Conservation (phyloP, 2,888 invertebrate species). For the Eurytoma californica region DNA sequence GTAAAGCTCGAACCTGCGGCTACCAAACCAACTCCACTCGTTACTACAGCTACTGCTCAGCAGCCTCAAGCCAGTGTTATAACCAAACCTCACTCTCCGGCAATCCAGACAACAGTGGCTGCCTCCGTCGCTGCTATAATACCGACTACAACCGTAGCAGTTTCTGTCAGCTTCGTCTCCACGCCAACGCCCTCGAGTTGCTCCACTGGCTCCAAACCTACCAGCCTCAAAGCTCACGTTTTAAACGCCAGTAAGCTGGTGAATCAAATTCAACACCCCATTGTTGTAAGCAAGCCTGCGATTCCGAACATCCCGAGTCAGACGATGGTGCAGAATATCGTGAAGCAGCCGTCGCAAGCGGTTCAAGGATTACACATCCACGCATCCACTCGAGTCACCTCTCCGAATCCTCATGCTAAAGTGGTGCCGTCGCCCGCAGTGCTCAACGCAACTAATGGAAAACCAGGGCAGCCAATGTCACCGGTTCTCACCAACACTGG, state of each 20-base stretch:
- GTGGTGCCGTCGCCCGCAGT: conserved; percentile 57
- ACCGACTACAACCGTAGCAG: conserved; percentile 54
- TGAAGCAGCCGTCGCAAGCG: conserved; percentile 67
- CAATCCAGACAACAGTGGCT: conserved; percentile 59
- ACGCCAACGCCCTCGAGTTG: conserved; percentile 33
- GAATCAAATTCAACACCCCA: conserved; percentile 62
- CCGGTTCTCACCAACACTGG: conserved; percentile 69
- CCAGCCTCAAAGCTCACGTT: conserved; percentile 81
- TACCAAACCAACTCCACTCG: conserved; percentile 54
- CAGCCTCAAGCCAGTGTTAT: conserved; percentile 67
- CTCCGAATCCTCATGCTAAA: conserved; percentile 69
- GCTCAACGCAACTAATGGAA: conserved; percentile 62
- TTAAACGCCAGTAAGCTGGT: conserved; percentile 70
- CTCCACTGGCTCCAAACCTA: conserved; percentile 72
- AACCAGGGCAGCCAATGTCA: conserved; percentile 71
- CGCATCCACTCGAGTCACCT: conserved; percentile 66
- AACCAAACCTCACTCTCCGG: conserved; percentile 66
- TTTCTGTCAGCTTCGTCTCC: conserved; percentile 29
- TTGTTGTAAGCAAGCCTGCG: conserved; percentile 66
- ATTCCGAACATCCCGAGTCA: conserved; percentile 64
- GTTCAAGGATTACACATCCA: conserved; percentile 68
- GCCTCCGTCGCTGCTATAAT: conserved; percentile 35
- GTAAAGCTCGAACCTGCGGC: conserved; percentile 65
- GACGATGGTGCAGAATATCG: conserved; percentile 66
- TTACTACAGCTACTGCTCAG: neutral